phyloP scores from a whole-genome alignment of 2,888 invertebrate species.

The Desoria tigrina region DNA sequence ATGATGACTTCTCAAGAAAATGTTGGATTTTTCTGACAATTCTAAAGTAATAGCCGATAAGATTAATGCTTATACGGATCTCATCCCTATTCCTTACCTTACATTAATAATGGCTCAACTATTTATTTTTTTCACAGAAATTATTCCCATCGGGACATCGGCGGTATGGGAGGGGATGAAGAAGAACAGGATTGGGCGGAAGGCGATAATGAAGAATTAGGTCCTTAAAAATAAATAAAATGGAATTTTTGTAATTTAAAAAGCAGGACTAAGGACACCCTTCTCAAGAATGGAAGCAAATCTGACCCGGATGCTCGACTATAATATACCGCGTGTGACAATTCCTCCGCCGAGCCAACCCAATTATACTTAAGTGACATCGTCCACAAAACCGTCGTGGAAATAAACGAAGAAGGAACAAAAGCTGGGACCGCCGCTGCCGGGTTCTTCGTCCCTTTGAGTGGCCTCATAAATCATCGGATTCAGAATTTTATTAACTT shows the following conservation, averaged over 20 bases:
- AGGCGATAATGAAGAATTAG: too few species aligned
- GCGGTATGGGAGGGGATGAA: too few species aligned
- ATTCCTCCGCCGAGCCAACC: neutral
- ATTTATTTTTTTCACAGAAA: too few species aligned
- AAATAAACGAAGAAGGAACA: constrained; percentile 28
- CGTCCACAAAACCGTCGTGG: constrained; percentile 25
- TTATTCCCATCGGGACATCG: too few species aligned
- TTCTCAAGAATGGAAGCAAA: constrained; percentile 12
- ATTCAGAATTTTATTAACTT: neutral
- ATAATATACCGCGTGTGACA: neutral
- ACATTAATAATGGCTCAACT: too few species aligned
- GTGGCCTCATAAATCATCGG: constrained; percentile 8
- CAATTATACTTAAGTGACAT: constrained; percentile 16
- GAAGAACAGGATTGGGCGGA: too few species aligned
- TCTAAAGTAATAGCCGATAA: neutral
- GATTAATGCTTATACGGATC: constrained; percentile 1
- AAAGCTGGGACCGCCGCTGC: constrained; percentile 22
- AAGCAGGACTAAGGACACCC: constrained; percentile 19
- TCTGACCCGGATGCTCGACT: constrained; percentile 17
- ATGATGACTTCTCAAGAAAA: neutral
- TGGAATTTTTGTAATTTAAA: too few species aligned
- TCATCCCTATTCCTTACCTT: too few species aligned
- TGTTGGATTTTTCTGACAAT: neutral
- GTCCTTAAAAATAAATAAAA: too few species aligned
- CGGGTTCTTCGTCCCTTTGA: constrained; percentile 22